Base-by-base conservation (phyloP, 35 echinoderm and acorn worm species). In the Lytechinus variegatus region DNA sequence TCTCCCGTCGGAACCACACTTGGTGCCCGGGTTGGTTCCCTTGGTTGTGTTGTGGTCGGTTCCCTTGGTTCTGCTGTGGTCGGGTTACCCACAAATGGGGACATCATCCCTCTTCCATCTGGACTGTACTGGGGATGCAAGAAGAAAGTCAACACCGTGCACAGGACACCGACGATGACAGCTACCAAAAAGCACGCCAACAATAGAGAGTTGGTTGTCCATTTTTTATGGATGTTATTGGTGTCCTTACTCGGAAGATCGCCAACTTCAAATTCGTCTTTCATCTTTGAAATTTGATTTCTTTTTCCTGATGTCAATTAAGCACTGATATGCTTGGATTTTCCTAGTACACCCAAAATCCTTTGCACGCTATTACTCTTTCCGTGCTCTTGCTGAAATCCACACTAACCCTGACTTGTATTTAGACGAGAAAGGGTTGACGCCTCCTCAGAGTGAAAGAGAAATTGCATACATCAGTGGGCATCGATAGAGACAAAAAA, bases 111-210 rank as follows among this genome's bases (percentile, higher is more conserved):
- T 5, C 12, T 9, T 14, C 11, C 86, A 54, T 94, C 66, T 9
- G 94, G 56, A 33, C 19, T 53, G 66, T 97, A 87, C 72, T 96
- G 91, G 3, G 97, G 97, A 52, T 97, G 97, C 10, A 96, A 72
- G 93, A 96, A 97, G 95, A 95, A 97, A 8, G 97, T 97, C 52
- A 96, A 28, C 10, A 88, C 44, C 19, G 94, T 96, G 27, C 95
- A 94, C 9, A 95, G 54, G 4, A 94, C 87, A 5, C 55, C 89
- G 5, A 97, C 96, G 19, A 98, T 54, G 8, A 91, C 27, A 8
- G 96, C 95, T 21, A 97, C 33, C 13, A 94, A 28, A 16, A 94
- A 8, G 56, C 24, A 56, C 4, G 88, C 27, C 9, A 21, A 28
- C 29, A 90, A 10, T 0, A 90, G 88, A 14, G 1, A 16, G 52